Evolutionary conservation across 2,888 invertebrate species (phyloP).

Genomic region (Leptopterna dolabrata): DNA sequence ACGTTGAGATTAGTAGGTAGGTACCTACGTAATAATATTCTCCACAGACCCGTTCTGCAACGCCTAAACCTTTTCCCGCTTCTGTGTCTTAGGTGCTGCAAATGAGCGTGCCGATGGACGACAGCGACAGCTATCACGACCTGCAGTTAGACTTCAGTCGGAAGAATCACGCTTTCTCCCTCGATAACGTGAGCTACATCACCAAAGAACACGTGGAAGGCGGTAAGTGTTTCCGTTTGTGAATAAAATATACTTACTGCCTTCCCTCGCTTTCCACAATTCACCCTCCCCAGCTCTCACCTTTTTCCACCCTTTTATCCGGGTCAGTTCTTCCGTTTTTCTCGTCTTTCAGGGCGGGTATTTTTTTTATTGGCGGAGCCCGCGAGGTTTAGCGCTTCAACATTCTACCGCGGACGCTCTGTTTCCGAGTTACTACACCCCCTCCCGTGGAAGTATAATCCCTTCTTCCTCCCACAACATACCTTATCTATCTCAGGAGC

Average conservation of each 20-base stretch:
- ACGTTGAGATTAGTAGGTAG: too few relatives aligned
- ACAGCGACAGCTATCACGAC: constrained; percentile 81
- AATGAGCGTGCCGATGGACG: constrained; percentile 91
- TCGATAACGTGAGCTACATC: constrained; percentile 90
- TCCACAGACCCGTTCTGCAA: too few relatives aligned
- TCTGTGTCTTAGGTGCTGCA: constrained; percentile 75
- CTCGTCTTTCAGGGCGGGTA: background rate
- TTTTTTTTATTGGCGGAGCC: constrained; percentile 1
- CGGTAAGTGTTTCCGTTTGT: constrained; percentile 51
- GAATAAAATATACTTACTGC: constrained; percentile 42
- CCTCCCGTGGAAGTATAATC: background rate
- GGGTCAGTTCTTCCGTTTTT: constrained; percentile 12
- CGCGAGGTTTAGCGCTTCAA: background rate
- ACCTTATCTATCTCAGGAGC: too few relatives aligned
- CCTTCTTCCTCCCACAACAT: too few relatives aligned
- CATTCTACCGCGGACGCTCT: background rate
- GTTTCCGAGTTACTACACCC: background rate
- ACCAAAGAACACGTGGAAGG: constrained; percentile 81
- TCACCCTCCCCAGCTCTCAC: background rate
- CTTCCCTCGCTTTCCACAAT: background rate
- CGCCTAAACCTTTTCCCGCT: background rate
- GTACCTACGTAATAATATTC: too few relatives aligned
- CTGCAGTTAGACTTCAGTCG: constrained; percentile 88
- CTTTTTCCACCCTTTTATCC: background rate
- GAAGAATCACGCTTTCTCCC: constrained; percentile 86